phyloP scores from a whole-genome alignment of 2,113 vertebrate species.

The Coptodon bakossiorum region DNA sequence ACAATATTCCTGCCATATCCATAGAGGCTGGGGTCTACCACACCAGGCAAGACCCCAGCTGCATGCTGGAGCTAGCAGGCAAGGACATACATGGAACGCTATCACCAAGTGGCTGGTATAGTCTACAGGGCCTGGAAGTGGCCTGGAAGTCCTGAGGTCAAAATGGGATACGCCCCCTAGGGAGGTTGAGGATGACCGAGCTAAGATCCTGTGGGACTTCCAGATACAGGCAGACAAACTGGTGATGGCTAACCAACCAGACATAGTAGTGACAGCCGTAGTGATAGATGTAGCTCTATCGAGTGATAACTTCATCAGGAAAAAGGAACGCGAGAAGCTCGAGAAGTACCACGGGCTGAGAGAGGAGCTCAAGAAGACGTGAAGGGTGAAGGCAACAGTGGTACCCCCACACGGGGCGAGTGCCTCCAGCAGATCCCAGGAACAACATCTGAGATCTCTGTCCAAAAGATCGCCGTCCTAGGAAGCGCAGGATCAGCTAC shows the following conservation, averaged over 20 bases:
- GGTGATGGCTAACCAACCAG: neutral
- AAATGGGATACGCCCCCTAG: accelerated
- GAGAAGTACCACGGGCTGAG: neutral
- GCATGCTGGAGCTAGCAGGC: neutral
- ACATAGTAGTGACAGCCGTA: neutral
- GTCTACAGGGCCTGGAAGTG: neutral
- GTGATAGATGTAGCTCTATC: neutral
- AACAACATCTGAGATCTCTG: accelerated
- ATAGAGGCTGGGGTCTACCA: neutral
- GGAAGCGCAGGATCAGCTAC: neutral
- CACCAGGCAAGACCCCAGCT: neutral
- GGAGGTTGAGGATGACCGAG: neutral
- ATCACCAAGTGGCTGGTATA: neutral
- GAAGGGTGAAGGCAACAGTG: neutral
- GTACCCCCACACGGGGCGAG: accelerated
- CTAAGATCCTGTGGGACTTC: neutral
- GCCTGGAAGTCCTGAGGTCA: neutral
- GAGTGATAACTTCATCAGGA: neutral
- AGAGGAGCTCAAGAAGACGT: neutral
- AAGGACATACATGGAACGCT: neutral
- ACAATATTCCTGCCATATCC: neutral
- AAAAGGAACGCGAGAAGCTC: neutral
- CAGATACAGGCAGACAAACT: neutral
- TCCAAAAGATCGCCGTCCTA: accelerated
- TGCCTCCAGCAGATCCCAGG: neutral